Evolutionary conservation across 2,113 vertebrate species (phyloP).

Genomic region (Alouatta palliata): DNA sequence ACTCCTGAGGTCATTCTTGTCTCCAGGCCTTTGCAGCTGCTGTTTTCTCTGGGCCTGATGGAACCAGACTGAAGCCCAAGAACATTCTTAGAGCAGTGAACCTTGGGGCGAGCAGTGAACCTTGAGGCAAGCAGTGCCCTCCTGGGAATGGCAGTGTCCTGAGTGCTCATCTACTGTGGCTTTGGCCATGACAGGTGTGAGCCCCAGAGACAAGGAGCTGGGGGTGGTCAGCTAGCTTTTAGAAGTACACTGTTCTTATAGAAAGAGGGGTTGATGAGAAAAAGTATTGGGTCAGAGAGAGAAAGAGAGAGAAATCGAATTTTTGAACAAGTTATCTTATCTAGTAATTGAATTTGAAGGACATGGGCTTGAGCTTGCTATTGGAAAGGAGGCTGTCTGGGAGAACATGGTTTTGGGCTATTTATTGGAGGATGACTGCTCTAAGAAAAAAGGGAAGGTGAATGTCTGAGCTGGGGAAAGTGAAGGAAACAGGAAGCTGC

Average conservation of each 20-base stretch:
- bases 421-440: background rate
- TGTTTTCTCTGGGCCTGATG: background rate
- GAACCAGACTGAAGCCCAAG: background rate
- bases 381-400: background rate
- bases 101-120: rapidly evolving
- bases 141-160: background rate
- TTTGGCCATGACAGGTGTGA: background rate
- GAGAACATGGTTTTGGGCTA: background rate
- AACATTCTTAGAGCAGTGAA: background rate
- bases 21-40: background rate
- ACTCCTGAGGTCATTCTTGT: background rate
- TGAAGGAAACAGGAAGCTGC: background rate
- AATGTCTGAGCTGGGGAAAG: background rate
- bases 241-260: background rate
- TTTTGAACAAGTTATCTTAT: background rate
- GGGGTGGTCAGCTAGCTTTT: background rate
- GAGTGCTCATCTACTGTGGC: background rate
- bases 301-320: background rate
- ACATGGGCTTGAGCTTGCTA: background rate
- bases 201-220: background rate
- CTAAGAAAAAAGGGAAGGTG: background rate
- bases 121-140: rapidly evolving
- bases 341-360: background rate
- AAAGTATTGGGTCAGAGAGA: background rate
- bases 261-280: background rate